Evolutionary conservation across 2,797 vertebrate genomes (phyloP), one percentile per base, ranked within the genome.

Genomic region (Anguilla anguilla): DNA sequence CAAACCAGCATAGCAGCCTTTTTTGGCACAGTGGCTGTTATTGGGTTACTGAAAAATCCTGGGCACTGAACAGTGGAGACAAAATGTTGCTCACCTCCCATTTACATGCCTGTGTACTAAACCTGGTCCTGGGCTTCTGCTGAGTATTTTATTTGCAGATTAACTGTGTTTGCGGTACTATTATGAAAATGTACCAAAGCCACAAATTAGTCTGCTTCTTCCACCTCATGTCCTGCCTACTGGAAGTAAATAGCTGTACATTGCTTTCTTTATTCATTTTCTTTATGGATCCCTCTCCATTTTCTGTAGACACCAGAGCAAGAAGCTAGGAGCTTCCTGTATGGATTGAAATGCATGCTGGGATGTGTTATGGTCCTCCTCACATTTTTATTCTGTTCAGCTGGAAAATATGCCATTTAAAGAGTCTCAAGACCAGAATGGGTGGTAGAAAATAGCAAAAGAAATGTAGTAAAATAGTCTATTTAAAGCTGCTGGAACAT

Each of bases 321-420:
- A 79, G 74, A 43, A 79, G 31, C 11, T 77, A 43, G 28, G 11
- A 77, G 74, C 7, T 79, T 43, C 15, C 74, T 19, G 13, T 46
- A 79, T 35, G 39, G 28, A 46, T 79, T 79, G 31, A 79, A 74
- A 46, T 79, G 39, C 74, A 79, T 79, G 74, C 13, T 79, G 74
- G 74, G 39, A 79, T 46, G 35, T 43, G 15, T 79, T 46, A 19
- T 79, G 74, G 39, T 79, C 74, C 35, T 43, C 74, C 74, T 43
- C 35, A 43, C 17, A 46, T 79, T 79, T 77, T 39, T 77, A 19
- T 13, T 46, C 74, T 79, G 35, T 79, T 79, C 6, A 35, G 74
- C 17, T 43, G 39, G 74, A 79, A 79, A 79, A 79, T 79, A 19
- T 79, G 74, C 13, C 2, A 2, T 79, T 79, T 46, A 79, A 17